Evolutionary conservation across 37 sponge, comb jelly and placozoan genomes (phyloP), one percentile per base, ranked within the genome.

Genomic region (Spongilla lacustris): DNA sequence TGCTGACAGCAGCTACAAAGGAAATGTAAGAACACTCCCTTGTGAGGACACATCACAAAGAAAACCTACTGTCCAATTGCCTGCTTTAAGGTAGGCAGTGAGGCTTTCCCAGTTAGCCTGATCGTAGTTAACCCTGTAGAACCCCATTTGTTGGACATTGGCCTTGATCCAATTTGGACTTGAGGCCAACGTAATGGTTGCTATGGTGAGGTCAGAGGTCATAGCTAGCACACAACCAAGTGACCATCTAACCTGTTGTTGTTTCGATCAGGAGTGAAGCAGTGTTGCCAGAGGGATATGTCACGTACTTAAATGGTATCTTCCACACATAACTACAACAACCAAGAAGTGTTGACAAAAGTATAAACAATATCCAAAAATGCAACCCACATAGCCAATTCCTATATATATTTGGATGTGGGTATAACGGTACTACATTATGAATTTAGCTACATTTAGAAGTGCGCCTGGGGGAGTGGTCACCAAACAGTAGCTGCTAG

Each of bases 61-160:
- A 78, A 23, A 46, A 38, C 67, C 26, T 67, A 66, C 80, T 17
- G 46, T 17, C 21, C 81, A 80, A 32, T 74, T 28, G 67, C 73
- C 50, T 21, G 5, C 32, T 23, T 28, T 73, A 6, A 97, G 84
- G 35, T 93, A 81, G 0, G 74, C 27, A 11, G 31, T 91, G 33
- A 95, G 83, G 2, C 23, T 36, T 19, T 36, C 13, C 98, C 98
- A 97, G 38, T 89, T 90, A 1, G 33, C 23, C 11, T 27, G 17
- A 19, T 94, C 89, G 37, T 97, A 97, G 85, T 97, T 97, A 31
- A 97, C 95, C 5, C 98, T 81, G 46, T 92, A 90, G 85, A 91
- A 95, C 5, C 93, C 90, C 1, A 77, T 78, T 28, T 94, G 91
- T 24, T 79, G 50, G 0, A 86, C 82, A 71, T 97, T 97, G 67